These are phyloP conservation scores for Pediacus dermestoides DNA, from an alignment of 2,888 invertebrate genomes.

Conservation along the genomic window DNA sequence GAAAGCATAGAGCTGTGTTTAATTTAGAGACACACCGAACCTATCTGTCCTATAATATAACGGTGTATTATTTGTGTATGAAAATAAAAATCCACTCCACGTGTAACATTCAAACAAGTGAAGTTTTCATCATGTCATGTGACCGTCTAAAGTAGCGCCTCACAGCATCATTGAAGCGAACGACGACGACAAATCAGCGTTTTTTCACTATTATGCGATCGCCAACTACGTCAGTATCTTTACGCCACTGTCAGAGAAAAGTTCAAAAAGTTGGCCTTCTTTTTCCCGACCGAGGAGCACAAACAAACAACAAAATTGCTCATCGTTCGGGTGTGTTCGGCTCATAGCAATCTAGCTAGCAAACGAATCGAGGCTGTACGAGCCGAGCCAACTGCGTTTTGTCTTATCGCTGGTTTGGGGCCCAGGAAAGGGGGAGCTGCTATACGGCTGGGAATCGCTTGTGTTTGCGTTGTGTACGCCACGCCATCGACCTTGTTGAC, in stretches of 20 bases:
- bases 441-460: constrained; percentile 29
- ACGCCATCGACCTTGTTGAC: constrained; percentile 30
- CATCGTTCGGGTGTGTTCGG: constrained; percentile 22
- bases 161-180: constrained; percentile 32
- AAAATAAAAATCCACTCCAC: constrained; percentile 27
- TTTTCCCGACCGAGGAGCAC: constrained; percentile 31
- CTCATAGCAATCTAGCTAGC: constrained; percentile 13
- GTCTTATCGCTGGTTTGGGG: constrained; percentile 44
- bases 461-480: constrained; percentile 12
- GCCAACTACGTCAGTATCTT: constrained; percentile 40
- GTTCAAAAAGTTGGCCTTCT: constrained; percentile 47
- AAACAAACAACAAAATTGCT: constrained; percentile 2
- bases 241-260: constrained; percentile 44
- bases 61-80: no score
- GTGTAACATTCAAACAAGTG: constrained; percentile 44
- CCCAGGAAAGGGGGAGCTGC: constrained; percentile 44
- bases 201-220: constrained; percentile 30
- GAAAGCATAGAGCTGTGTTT: no score
- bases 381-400: constrained; percentile 5
- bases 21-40: no score
- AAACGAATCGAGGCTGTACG: constrained; percentile 8
- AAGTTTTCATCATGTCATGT: constrained; percentile 32
- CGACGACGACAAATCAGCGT: constrained; percentile 25
- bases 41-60: no score
- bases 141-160: constrained; percentile 41